A percentile compares a stretch with the other conserved stretches of the same genome.
Conservation (phyloP, 2,888 invertebrate genomes). For the Lottia gigantea region DNA sequence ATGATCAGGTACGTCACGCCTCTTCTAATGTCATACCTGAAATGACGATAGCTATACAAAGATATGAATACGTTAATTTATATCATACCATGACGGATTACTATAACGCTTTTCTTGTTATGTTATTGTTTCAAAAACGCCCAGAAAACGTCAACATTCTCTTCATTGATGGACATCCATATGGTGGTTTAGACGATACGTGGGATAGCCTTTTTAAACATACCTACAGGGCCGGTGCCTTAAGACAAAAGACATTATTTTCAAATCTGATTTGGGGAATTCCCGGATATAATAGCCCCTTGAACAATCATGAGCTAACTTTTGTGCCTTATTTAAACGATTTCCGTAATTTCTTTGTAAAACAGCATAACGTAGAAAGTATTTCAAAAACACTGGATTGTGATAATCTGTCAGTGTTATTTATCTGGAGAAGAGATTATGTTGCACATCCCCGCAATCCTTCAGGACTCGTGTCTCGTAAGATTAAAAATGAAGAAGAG, state of each 20-base stretch:
- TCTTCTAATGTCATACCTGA: conserved; percentile 15
- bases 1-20: background rate
- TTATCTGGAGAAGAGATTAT: conserved; percentile 65
- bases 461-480: conserved; percentile 56
- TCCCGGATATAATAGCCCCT: conserved; percentile 59
- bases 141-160: conserved; percentile 53
- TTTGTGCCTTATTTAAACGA: conserved; percentile 55
- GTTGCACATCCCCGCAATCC: conserved; percentile 66
- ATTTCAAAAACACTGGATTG: conserved; percentile 44
- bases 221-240: conserved; percentile 42
- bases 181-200: conserved; percentile 54
- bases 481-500: conserved; percentile 64
- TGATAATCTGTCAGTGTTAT: conserved; percentile 47
- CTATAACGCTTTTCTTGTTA: conserved; percentile 56
- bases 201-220: conserved; percentile 62
- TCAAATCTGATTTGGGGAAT: conserved; percentile 55
- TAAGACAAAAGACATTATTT: conserved; percentile 40
- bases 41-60: conserved; percentile 49
- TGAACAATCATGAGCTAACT: conserved; percentile 46
- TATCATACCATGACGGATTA: conserved; percentile 62
- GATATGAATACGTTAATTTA: conserved; percentile 61
- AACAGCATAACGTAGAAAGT: conserved; percentile 33
- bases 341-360: conserved; percentile 60
- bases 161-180: conserved; percentile 62
- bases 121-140: conserved; percentile 39